These are phyloP conservation scores for Bungarus multicinctus DNA, from an alignment of 2,113 vertebrate genomes.

Conservation along the genomic window DNA sequence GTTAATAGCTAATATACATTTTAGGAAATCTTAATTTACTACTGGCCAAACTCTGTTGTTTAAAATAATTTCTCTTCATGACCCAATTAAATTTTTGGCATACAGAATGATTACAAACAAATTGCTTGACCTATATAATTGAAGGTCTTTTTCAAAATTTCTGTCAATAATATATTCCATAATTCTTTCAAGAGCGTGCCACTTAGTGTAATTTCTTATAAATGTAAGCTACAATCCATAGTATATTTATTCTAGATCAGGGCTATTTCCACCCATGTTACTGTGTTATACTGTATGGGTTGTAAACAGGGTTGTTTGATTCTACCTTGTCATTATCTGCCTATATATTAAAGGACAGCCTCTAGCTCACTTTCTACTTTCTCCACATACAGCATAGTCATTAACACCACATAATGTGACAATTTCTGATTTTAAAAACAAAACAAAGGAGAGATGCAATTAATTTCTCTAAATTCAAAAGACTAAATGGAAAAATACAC, in stretches of 20 bases:
- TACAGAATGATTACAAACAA: constrained; percentile 53
- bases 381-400: background rate
- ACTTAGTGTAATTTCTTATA: constrained; percentile 5
- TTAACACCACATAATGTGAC: background rate
- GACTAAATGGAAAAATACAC: background rate
- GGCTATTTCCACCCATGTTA: background rate
- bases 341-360: background rate
- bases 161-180: background rate
- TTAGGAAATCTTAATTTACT: constrained; percentile 38
- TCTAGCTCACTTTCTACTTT: background rate
- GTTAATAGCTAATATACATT: constrained; percentile 38
- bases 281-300: background rate
- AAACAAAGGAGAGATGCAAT: background rate
- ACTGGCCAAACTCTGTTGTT: constrained; percentile 31
- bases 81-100: constrained; percentile 45
- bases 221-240: background rate
- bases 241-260: background rate
- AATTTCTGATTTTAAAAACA: background rate
- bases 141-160: constrained; percentile 23
- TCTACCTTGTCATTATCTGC: background rate
- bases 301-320: background rate
- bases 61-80: constrained; percentile 35
- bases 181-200: constrained; percentile 2
- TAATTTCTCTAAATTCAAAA: background rate
- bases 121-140: constrained; percentile 36